Evolutionary conservation across 2,888 invertebrate genomes (phyloP).

Genomic region (Archips crataeganus): DNA sequence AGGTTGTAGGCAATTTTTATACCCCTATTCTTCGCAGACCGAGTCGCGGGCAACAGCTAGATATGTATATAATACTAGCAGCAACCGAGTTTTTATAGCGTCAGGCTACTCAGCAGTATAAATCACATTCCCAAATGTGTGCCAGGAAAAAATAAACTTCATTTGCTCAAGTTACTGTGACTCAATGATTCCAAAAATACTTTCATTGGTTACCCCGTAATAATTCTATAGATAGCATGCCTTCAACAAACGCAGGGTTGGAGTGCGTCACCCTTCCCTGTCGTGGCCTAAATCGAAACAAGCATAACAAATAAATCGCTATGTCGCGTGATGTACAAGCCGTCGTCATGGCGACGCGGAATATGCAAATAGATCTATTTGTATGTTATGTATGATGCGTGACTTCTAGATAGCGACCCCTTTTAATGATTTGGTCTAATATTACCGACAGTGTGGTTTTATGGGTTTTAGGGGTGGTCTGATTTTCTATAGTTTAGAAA

Average conservation of each 20-base stretch:
- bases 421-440: constrained; percentile 5
- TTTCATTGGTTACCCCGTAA: not conserved
- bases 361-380: constrained; percentile 37
- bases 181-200: constrained; percentile 8
- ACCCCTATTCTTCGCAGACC: no score
- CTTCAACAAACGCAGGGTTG: not conserved
- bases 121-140: not conserved
- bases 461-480: not conserved
- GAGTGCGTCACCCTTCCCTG: constrained; percentile 13
- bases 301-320: constrained; percentile 31
- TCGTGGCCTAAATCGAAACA: constrained; percentile 29
- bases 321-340: constrained; percentile 24
- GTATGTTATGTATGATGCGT: constrained; percentile 7
- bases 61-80: no score
- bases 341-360: constrained; percentile 23
- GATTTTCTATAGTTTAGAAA: not conserved
- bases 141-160: not conserved
- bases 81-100: no score
- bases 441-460: not conserved
- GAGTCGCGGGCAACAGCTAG: no score
- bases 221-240: constrained; percentile 7
- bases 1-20: no score
- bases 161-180: not conserved
- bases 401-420: constrained; percentile 8
- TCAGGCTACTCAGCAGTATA: no score